phyloP scores from a whole-genome alignment of 2,113 vertebrate genomes.

The Vombatus ursinus region DNA sequence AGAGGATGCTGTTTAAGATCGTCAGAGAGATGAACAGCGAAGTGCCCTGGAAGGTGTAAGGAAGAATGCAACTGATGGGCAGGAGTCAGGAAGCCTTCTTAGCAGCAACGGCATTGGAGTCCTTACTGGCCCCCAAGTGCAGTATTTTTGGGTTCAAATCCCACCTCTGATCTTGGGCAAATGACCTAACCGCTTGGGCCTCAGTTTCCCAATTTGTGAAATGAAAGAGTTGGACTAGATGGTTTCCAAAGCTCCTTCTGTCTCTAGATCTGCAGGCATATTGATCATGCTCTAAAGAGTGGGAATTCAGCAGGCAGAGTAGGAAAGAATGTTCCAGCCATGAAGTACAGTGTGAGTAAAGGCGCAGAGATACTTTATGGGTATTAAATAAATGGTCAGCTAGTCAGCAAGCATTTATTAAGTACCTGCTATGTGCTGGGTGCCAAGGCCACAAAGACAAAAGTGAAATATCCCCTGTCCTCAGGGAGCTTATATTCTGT shows the following conservation, averaged over 20 bases:
- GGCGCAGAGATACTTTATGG: neutral
- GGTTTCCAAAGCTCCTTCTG: neutral
- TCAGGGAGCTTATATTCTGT: neutral
- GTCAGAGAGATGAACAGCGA: neutral
- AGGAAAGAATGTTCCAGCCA: neutral
- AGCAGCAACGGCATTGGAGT: neutral
- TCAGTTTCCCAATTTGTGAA: neutral
- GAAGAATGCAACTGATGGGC: neutral
- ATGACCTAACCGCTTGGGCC: too few relatives aligned
- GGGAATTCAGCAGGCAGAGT: neutral
- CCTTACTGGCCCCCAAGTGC: neutral
- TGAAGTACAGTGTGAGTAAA: neutral
- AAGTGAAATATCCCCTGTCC: neutral
- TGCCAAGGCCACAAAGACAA: neutral
- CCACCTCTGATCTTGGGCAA: neutral
- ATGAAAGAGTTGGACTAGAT: neutral
- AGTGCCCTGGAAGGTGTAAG: neutral
- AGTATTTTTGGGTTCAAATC: neutral
- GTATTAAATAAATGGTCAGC: neutral
- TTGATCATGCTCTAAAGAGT: neutral
- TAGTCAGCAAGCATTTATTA: neutral
- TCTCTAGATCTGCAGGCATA: neutral
- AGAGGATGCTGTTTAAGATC: neutral
- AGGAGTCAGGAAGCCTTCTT: neutral
- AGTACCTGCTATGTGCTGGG: neutral